These are phyloP conservation scores for Nyleta sp. DNA, from an alignment of 2,888 invertebrate genomes.

Conservation along the genomic window DNA sequence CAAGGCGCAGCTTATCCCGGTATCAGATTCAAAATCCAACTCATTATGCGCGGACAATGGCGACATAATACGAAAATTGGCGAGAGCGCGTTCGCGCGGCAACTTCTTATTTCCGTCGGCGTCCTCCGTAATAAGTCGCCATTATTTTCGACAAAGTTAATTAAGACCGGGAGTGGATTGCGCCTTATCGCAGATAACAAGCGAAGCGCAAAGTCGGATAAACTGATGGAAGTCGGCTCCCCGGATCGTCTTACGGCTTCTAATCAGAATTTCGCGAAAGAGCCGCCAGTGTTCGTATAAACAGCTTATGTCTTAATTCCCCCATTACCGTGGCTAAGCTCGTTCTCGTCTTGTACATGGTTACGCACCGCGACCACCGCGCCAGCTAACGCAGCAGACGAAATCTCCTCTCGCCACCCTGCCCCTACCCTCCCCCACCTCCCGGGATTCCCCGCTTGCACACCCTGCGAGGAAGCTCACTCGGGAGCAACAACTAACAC, in stretches of 20 bases:
- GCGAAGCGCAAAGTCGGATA: conserved; percentile 59
- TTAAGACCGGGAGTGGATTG: conserved; percentile 50
- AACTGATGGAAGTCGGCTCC: conserved; percentile 52
- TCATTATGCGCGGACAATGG: conserved; percentile 6
- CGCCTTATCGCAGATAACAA: conserved; percentile 62
- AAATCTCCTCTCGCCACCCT: conserved; percentile 20
- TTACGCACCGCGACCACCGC: conserved; percentile 43
- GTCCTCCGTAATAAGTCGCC: conserved; percentile 43
- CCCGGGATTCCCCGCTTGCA: conserved; percentile 11
- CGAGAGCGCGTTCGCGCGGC: not conserved
- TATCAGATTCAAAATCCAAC: no score
- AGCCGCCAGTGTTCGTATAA: conserved; percentile 61
- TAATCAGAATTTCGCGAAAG: conserved; percentile 67
- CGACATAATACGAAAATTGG: not conserved
- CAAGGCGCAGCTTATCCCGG: no score
- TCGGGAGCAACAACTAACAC: conserved; percentile 53
- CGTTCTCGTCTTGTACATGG: conserved; percentile 54
- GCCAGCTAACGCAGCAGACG: conserved; percentile 42
- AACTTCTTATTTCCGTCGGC: conserved; percentile 46
- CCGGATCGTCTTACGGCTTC: conserved; percentile 63
- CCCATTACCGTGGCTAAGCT: conserved; percentile 68
- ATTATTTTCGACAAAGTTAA: conserved; percentile 63
- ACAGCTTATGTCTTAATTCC: conserved; percentile 71
- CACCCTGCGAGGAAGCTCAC: conserved; percentile 28
- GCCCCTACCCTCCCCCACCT: not conserved